Evolutionary conservation across 1,140 invertebrate species (phyloP).

Genomic region (Drosophila pseudoobscura): DNA sequence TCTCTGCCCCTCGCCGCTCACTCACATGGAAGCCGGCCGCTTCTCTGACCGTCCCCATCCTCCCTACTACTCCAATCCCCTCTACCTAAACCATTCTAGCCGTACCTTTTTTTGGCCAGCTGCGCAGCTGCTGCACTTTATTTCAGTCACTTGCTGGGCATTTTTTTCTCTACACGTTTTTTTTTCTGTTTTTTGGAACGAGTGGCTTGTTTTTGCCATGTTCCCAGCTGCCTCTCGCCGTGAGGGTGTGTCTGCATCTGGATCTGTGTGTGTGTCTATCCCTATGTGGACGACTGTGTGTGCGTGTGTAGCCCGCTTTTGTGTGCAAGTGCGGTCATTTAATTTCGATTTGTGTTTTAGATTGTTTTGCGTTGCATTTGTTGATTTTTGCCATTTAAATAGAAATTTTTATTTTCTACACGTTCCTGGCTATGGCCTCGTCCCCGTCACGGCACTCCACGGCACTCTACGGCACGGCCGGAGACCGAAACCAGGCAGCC

Average conservation of each 20-base stretch:
- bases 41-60: not conserved
- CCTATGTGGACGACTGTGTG: slow-evolving; percentile 24
- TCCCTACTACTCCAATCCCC: slow-evolving; percentile 8
- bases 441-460: not conserved
- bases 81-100: too few species aligned
- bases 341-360: slow-evolving; percentile 83
- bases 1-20: slow-evolving; percentile 20
- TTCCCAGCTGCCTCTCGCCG: slow-evolving; percentile 37
- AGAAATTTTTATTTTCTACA: slow-evolving; percentile 82
- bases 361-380: slow-evolving; percentile 81
- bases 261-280: slow-evolving; percentile 16
- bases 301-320: slow-evolving; percentile 62
- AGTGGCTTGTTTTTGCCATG: slow-evolving; percentile 80
- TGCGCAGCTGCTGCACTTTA: slow-evolving; percentile 79
- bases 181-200: slow-evolving; percentile 38
- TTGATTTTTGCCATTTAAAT: slow-evolving; percentile 82
- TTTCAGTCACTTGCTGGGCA: slow-evolving; percentile 69
- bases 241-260: not conserved
- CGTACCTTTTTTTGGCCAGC: slow-evolving; percentile 46
- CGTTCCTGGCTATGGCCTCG: slow-evolving; percentile 58
- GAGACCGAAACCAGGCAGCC: slow-evolving; percentile 31
- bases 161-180: slow-evolving; percentile 22
- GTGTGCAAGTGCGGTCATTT: slow-evolving; percentile 82
- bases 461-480: too few species aligned
- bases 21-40: not conserved